Evolutionary conservation across 2,797 vertebrate genomes (phyloP), one percentile per base, ranked within the genome.

Genomic region (Discoglossus pictus): DNA sequence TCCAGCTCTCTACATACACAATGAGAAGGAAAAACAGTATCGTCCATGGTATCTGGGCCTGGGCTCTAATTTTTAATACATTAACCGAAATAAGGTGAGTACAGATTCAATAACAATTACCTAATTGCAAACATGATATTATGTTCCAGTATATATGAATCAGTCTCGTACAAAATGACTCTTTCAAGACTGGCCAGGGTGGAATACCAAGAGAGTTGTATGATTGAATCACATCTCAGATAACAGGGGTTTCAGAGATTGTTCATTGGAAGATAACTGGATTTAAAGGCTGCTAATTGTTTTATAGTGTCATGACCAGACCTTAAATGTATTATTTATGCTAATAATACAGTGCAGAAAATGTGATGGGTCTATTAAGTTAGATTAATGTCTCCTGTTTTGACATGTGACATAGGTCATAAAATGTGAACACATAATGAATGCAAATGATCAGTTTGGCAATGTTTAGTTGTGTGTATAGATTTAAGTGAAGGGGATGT

Each of bases 31-130:
- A 89, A 75, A 79, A 79, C 76, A 38, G 12, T 16, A 18, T 51
- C 12, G 20, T 59, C 77, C 89, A 93, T 72, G 90, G 68, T 84
- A 84, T 96, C 74, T 94, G 93, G 93, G 92, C 90, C 89, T 94
- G 88, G 87, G 83, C 90, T 82, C 84, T 97, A 64, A 78, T 89
- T 43, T 79, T 90, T 74, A 87, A 86, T 77, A 80, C 84, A 39
- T 31, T 93, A 61, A 84, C 86, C 78, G 94, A 88, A 72, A 95
- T 93, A 95, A 98, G 97, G 97, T 98, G 92, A 82, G 84, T 78
- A 47, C 65, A 25, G 6, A 25, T 2, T 24, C n/a, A 18, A 34
- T 10, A 7, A 8, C 12, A 31, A 4, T 31, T 31, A 51, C 7
- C 25, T 9, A 25, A 13, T 34, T 31, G 13, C 5, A 51, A 51